A percentile compares a stretch with the other conserved stretches of the same genome.
Conservation (phyloP, 2,888 invertebrate genomes). For the Eucriotettix oculatus region DNA sequence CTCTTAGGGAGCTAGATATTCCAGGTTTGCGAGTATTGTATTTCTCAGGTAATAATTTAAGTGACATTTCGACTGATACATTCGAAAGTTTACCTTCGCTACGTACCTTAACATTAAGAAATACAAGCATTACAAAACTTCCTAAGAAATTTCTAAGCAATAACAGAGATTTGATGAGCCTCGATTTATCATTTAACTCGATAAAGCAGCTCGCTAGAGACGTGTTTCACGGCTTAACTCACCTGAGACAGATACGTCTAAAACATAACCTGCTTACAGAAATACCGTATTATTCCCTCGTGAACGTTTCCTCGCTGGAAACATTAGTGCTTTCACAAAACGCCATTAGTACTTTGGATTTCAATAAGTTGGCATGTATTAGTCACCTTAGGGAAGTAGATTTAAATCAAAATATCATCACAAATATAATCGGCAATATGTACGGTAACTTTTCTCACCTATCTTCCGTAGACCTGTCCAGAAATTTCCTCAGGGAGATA, state of each 20-base stretch:
- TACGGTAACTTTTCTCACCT: constrained; percentile 58
- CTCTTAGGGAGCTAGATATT: constrained; percentile 56
- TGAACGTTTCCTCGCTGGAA: constrained; percentile 60
- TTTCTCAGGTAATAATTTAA: constrained; percentile 64
- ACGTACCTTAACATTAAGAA: constrained; percentile 51
- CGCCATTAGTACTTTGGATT: constrained; percentile 41
- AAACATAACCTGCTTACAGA: constrained; percentile 56
- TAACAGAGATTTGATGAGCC: constrained; percentile 57
- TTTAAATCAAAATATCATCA: constrained; percentile 24
- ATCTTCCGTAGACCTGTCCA: constrained; percentile 55
- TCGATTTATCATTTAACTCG: constrained; percentile 56
- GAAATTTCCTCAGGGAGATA: constrained; percentile 54
- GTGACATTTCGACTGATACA: constrained; percentile 49
- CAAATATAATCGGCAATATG: constrained; percentile 57
- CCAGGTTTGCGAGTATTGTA: constrained; percentile 56
- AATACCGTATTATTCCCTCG: constrained; percentile 61
- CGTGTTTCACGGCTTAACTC: constrained; percentile 55
- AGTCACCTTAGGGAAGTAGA: constrained; percentile 57
- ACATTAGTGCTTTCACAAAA: constrained; percentile 6
- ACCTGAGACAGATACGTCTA: constrained; percentile 59
- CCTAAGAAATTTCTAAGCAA: constrained; percentile 55
- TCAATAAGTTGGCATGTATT: constrained; percentile 58
- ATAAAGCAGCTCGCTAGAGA: constrained; percentile 49
- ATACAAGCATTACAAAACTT: constrained; percentile 48
- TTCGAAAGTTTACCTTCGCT: constrained; percentile 63